Percentiles rank a stretch among this genome's conserved stretches.
Conservation (phyloP, 2,888 invertebrate genomes). For the Neoaliturus tenellus region DNA sequence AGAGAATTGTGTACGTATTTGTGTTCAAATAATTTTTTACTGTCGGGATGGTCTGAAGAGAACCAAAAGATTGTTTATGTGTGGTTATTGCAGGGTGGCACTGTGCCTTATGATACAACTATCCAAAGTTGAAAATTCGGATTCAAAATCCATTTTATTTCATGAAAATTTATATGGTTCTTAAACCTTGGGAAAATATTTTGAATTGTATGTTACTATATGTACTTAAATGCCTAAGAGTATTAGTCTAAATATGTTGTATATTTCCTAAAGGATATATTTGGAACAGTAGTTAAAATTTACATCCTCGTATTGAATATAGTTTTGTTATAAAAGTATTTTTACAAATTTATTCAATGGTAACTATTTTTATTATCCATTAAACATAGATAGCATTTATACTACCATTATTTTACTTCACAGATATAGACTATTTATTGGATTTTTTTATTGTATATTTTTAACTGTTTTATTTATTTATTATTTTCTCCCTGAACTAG, state of each 20-base stretch:
- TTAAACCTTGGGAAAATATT: neutral
- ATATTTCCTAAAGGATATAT: neutral
- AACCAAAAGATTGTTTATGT: neutral
- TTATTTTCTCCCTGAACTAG: too few species aligned
- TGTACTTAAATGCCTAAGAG: neutral
- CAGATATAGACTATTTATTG: neutral
- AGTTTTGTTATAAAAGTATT: too few species aligned
- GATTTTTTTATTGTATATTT: too few species aligned
- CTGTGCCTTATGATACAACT: conserved; percentile 34
- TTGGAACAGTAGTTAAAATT: neutral
- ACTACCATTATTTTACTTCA: too few species aligned
- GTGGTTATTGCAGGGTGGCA: conserved; percentile 15
- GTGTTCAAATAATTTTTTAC: conserved; percentile 1
- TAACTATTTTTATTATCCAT: too few species aligned
- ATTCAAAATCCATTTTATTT: neutral
- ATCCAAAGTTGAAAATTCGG: neutral
- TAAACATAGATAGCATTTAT: too few species aligned
- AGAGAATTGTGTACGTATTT: conserved; percentile 18
- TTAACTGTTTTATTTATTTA: too few species aligned
- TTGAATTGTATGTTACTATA: neutral
- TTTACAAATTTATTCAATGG: too few species aligned
- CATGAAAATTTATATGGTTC: neutral
- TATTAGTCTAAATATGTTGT: neutral
- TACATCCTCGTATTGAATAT: neutral
- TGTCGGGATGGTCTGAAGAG: neutral